Conservation (phyloP, 1,140 invertebrate species). For the Hirudo medicinalis region DNA sequence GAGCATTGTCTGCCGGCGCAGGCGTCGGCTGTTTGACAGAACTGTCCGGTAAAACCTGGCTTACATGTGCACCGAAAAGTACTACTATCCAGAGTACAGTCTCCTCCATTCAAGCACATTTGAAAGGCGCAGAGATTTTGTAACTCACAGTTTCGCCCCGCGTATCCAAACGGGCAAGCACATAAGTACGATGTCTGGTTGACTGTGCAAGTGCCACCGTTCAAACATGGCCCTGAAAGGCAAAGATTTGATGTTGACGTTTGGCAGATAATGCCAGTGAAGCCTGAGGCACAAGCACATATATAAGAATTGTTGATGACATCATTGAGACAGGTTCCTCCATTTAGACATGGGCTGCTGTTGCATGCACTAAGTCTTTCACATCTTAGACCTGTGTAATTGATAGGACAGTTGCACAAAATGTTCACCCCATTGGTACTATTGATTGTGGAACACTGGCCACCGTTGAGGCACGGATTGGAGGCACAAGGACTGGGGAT, state of each 20-base stretch:
- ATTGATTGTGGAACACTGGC: conserved; percentile 16
- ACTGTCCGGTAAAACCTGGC: conserved; percentile 15
- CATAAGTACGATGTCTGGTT: conserved; percentile 15
- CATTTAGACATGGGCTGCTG: conserved; percentile 14
- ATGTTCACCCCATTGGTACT: conserved; percentile 36
- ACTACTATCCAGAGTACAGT: background rate
- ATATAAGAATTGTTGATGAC: background rate
- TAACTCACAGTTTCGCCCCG: conserved; percentile 22
- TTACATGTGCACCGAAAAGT: conserved; percentile 15
- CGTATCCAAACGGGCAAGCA: conserved; percentile 22
- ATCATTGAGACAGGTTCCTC: conserved; percentile 13
- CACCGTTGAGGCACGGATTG: conserved; percentile 30
- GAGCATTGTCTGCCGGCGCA: conserved; percentile 19
- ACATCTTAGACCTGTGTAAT: conserved; percentile 32
- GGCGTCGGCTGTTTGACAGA: conserved; percentile 17
- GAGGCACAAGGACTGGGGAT: conserved; percentile 21
- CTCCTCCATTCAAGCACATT: too few relatives aligned
- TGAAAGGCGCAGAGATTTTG: too few relatives aligned
- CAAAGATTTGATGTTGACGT: conserved; percentile 18
- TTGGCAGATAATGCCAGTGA: conserved; percentile 15
- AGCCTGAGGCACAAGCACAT: conserved; percentile 25
- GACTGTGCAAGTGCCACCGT: conserved; percentile 25
- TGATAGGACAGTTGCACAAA: conserved; percentile 38
- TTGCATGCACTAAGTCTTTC: conserved; percentile 27
- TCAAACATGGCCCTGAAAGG: conserved; percentile 22